Evolutionary conservation across 2,113 vertebrate species (phyloP), one percentile per base, ranked within the genome.

Genomic region (Melierax canorus): DNA sequence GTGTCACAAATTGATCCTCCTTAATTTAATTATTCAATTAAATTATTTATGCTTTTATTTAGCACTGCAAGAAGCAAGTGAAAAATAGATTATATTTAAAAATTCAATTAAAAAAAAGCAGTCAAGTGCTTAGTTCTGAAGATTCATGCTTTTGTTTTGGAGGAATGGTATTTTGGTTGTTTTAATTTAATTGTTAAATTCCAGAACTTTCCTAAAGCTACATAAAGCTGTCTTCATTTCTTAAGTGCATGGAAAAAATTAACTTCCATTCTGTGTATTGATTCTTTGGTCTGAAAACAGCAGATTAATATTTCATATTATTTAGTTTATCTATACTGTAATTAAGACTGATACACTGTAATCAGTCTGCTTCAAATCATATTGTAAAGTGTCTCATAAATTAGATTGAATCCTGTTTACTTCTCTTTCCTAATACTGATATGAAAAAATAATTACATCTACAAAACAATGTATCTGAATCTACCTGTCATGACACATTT

Each of bases 271-370:
- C 63, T 30, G 41, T 45, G 18, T 96, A 94, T 95, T 96, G 95
- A 93, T 85, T 94, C 45, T 94, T 75, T 77, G 59, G 69, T 95
- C 95, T 97, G 72, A 83, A 97, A 91, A 69, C 39, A 96, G 88
- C 29, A 85, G 56, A 94, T 85, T 97, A 94, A 89, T 92, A 81
- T 91, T 97, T 97, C 79, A 85, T 76, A 93, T 90, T 94, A 94
- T 92, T 93, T 97, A 68, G n/a, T 95, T 92, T 82, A 86, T 69
- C 51, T 68, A 46, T 51, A 84, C 68, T 68, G 30, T 94, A 97
- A 97, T 96, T 97, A 95, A 93, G 81, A 84, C 30, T 55, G 64
- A 91, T 94, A 90, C 6, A 43, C 56, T 78, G 22, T 78, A 95
- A 97, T 98, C 71, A 39, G 66, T 79, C 74, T 84, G 60, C 72